Conservation (phyloP, 2,797 vertebrate species). For the Furcifer pardalis region DNA sequence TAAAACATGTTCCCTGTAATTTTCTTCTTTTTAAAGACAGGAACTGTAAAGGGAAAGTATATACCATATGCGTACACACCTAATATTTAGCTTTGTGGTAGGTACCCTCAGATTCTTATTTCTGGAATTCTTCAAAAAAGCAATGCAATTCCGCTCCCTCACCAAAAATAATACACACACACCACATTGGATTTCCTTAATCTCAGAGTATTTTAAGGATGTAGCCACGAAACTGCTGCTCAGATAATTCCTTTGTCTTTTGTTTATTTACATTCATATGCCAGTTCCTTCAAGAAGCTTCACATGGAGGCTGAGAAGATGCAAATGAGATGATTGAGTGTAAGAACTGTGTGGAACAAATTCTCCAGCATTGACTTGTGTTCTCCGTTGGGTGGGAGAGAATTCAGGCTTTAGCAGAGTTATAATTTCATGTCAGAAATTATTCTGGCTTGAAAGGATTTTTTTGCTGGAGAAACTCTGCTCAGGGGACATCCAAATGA, state of each 20-base stretch:
- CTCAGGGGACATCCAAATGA: too few species aligned
- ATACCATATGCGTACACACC: conserved; percentile 30
- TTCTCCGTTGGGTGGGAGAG: background rate
- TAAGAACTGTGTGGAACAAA: too few species aligned
- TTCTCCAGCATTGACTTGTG: background rate
- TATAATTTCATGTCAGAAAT: too few species aligned
- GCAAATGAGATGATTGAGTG: too few species aligned
- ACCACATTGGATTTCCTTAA: too few species aligned
- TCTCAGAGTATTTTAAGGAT: too few species aligned
- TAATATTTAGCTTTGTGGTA: conserved; percentile 16
- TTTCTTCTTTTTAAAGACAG: conserved; percentile 50
- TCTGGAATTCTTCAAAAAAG: conserved; percentile 39
- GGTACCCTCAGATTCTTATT: conserved; percentile 14
- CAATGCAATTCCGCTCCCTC: background rate
- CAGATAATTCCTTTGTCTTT: background rate
- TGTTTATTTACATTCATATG: background rate
- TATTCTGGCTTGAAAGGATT: too few species aligned
- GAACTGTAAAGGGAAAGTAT: conserved; percentile 8
- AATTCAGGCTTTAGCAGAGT: background rate
- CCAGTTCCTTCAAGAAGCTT: background rate
- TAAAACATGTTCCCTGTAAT: conserved; percentile 65
- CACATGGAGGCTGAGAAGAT: too few species aligned
- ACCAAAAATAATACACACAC: background rate
- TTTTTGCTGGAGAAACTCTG: too few species aligned
- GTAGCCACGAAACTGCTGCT: too few species aligned